Percentiles rank a stretch among this genome's conserved stretches.
Evolutionary conservation across 2,888 invertebrate species (phyloP).

Genomic region (Gastrophysa polygoni): DNA sequence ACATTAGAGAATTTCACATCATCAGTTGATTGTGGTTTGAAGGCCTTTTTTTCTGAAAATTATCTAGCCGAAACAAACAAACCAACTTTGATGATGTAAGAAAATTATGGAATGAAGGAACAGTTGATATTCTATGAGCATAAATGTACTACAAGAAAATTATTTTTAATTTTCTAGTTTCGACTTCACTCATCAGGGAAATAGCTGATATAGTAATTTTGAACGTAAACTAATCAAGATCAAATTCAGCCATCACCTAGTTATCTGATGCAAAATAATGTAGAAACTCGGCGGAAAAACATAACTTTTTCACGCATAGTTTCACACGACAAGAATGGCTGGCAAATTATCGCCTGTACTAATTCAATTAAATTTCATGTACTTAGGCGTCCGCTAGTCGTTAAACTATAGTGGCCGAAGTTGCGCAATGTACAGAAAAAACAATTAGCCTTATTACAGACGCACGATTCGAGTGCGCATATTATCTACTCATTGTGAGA

Average conservation of each 20-base stretch:
- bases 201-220: no score
- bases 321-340: background rate
- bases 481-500: background rate
- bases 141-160: no score
- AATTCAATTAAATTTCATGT: slow-evolving; percentile 7
- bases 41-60: no score
- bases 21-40: no score
- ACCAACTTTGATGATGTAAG: no score
- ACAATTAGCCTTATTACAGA: slow-evolving; percentile 16
- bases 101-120: no score
- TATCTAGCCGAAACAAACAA: no score
- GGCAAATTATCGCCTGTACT: background rate
- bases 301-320: background rate
- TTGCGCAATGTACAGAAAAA: slow-evolving; percentile 8
- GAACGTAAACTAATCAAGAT: no score
- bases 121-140: no score
- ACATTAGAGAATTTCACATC: no score
- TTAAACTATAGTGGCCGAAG: background rate
- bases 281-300: background rate
- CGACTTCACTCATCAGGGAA: no score
- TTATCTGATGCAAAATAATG: background rate
- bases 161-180: no score
- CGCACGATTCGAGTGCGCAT: slow-evolving; percentile 1
- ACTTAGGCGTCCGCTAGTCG: slow-evolving; percentile 1
- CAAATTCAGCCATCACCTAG: background rate